Base-by-base conservation (phyloP, 2,113 vertebrate species). In the Engystomops pustulosus region DNA sequence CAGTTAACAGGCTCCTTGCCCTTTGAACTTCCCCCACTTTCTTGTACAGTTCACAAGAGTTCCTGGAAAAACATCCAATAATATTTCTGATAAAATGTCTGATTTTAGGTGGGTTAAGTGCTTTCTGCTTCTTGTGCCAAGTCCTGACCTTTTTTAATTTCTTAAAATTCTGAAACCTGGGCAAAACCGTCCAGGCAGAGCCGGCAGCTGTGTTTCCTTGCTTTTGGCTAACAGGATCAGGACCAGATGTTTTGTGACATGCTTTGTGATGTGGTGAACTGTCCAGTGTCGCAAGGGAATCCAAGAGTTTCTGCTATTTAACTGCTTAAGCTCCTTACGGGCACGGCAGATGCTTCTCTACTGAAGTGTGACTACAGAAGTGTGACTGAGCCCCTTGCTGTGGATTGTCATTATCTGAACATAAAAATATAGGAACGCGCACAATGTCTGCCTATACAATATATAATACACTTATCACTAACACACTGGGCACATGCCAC, bases 21-120 rank as follows among this genome's bases (percentile, higher is more conserved):
- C 60, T 65, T 17, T 65, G 60, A 65, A 65, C 60, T 65, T 65
- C 60, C 30, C 30, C 60, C 27, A 65, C 60, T 65, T 65, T 65
- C 60, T 32, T 65, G 27, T 32, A 34, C 27, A 32, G 12, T 65
- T 65, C 27, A 30, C 58, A 65, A 65, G 60, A 30, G 30, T 6
- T 65, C 30, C 60, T 65, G 6, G 60, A 34, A 18, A 12, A 32
- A 18, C 30, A 65, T 18, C 1, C 9, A 62, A 12, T 27, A 27
- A 27, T 62, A 30, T 62, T 30, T 30, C 17, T 25, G 55, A 3
- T 60, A 60, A 11, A 25, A 27, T 11, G 20, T 55, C 20, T 55
- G 53, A 55, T 55, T 5, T 5, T 55, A 25, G 6, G 3, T 18
- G 30, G 11, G 60, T 14, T 27, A 11, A 30, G 4, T 3, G 30